Base-by-base conservation (phyloP, 1,140 invertebrate species). In the Camponotus pennsylvanicus region DNA sequence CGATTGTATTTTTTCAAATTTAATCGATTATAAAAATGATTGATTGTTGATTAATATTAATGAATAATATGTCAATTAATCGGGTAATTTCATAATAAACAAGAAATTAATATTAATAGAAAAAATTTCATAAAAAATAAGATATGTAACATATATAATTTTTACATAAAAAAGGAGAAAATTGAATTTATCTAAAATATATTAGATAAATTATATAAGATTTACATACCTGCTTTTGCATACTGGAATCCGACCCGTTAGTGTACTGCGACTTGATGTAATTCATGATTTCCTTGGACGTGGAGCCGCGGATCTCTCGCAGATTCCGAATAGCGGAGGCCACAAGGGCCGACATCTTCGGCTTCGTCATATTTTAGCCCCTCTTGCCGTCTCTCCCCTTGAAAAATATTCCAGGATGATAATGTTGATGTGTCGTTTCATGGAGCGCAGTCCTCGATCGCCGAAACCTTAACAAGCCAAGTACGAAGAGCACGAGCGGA, bases 261-360 rank as follows among this genome's bases (percentile, higher is more conserved):
- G 91, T 91, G 67, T 92, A 92, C n/a, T 94, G 92, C 1, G 93
- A 87, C 67, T 89, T 90, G 45, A 95, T 94, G 42, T 93, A 95
- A 85, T 89, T 94, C 86, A 94, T 90, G 64, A 95, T 95, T 55
- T 95, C 93, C 78, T 93, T 94, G 0, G 92, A 82, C 4, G 93
- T 94, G 3, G 95, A 95, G 6, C 95, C 95, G 0, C 91, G 92
- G 18, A 80, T 80, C n/a, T 94, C 93, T 3, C 92, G 86, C 3
- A 95, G 91, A 71, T 93, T 93, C 64, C 91, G 88, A 61, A 95
- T 93, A 0, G 94, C 94, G 8, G 90, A 91, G 18, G 94, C 92
- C 9, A 95, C 93, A 0, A 94, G 87, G 34, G 91, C 85, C 21
- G 93, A 92, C 88, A 94, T 94, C 55, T 93, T 95, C 2, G 92